Conservation (phyloP, 2,888 invertebrate species). For the Diaperis boleti region DNA sequence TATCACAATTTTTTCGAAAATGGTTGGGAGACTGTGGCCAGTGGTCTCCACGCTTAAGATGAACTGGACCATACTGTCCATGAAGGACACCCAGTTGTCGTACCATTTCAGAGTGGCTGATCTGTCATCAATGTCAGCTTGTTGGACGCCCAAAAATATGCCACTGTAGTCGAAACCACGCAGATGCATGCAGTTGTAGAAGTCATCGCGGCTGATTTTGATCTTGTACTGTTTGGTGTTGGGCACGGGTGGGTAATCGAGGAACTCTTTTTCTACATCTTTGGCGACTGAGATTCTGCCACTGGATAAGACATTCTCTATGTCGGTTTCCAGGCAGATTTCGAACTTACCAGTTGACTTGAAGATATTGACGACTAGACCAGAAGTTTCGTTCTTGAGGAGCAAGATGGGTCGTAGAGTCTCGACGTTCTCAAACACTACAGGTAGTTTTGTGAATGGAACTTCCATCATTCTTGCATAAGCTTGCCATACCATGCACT, state of each 20-base stretch:
- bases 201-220: conserved; percentile 44
- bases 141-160: conserved; percentile 67
- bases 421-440: conserved; percentile 71
- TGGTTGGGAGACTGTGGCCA: conserved; percentile 76
- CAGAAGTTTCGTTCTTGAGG: conserved; percentile 61
- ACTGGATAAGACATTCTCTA: conserved; percentile 64
- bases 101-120: conserved; percentile 68
- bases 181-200: conserved; percentile 67
- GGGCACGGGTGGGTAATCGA: not conserved
- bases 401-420: conserved; percentile 70
- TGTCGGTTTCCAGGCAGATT: conserved; percentile 66
- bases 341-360: conserved; percentile 54
- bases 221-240: conserved; percentile 8
- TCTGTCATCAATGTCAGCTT: conserved; percentile 64
- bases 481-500: conserved; percentile 68
- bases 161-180: conserved; percentile 70
- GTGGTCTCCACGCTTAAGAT: conserved; percentile 67
- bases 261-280: conserved; percentile 53
- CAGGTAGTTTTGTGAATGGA: conserved; percentile 64
- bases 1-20: conserved; percentile 67
- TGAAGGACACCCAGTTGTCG: conserved; percentile 76
- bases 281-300: conserved; percentile 72
- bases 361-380: conserved; percentile 53
- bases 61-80: conserved; percentile 78
- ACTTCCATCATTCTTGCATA: conserved; percentile 64